These are phyloP conservation scores for Calycopis cecrops DNA, from an alignment of 1,140 invertebrate species.

Conservation along the genomic window DNA sequence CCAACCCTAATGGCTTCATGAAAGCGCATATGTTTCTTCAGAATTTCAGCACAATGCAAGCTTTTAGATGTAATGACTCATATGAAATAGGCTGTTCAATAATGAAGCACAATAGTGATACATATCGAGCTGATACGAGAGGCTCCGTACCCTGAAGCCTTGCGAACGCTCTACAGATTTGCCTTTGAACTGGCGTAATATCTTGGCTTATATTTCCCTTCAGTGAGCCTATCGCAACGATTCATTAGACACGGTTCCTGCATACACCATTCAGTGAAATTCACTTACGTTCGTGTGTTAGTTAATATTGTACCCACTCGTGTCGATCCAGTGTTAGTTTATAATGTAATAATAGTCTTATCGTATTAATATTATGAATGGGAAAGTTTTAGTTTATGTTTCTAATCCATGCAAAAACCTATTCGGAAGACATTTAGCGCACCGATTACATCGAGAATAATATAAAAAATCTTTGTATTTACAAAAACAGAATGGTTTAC, in stretches of 20 bases:
- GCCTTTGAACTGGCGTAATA: slow-evolving; percentile 3
- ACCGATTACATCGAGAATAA: no score
- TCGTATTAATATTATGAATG: no score
- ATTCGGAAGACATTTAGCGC: no score
- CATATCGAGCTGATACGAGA: slow-evolving; percentile 52
- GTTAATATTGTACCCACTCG: no score
- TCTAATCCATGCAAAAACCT: no score
- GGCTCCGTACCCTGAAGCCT: slow-evolving; percentile 58
- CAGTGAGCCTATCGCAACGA: slow-evolving; percentile 4
- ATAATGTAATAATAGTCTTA: no score
- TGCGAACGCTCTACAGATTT: slow-evolving; percentile 49
- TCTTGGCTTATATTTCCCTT: slow-evolving; percentile 8
- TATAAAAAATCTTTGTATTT: no score
- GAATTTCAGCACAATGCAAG: background rate
- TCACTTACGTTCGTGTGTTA: background rate
- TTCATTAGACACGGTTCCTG: slow-evolving; percentile 5
- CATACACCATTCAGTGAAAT: background rate
- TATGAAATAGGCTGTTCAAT: slow-evolving; percentile 15
- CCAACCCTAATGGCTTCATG: background rate
- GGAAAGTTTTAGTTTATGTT: no score
- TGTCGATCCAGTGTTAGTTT: no score
- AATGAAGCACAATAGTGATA: slow-evolving; percentile 16
- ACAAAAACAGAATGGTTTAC: no score
- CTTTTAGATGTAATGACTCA: slow-evolving; percentile 17
- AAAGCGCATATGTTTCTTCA: no score